Base-by-base conservation (phyloP, 2,797 vertebrate species). In the Nyctalus aviator region DNA sequence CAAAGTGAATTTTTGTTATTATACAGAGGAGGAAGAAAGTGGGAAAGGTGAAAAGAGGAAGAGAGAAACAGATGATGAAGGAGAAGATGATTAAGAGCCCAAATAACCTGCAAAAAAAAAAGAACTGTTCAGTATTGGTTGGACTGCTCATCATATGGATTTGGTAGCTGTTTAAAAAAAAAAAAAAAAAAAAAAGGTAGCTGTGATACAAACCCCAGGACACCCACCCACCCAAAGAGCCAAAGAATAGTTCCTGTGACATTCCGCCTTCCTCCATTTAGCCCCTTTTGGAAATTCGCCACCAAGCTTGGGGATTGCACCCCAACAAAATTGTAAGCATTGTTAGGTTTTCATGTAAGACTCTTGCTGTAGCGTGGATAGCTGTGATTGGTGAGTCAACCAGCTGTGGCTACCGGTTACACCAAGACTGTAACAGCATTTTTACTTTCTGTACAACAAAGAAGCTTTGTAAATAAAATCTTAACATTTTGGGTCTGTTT, bases 391-490 rank as follows among this genome's bases (percentile, higher is more conserved):
- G 98, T 96, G 97, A 98, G 99, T 98, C 98, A 97, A 95, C 98
- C 98, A 96, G 98, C 97, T 96, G 97, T 99, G 99, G 98, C 98
- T 95, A 97, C 98, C 98, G 98, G 98, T 99, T 98, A 98, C 98
- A 98, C 98, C 98, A 98, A 98, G 98, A 98, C 98, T 99, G 98
- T 99, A 99, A 99, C 98, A 99, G 99, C 98, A 99, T 99, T 99
- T 99, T 99, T 99, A 99, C 99, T 99, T 99, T 99, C 98, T 99
- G 99, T 99, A 97, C 99, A 98, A 99, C 98, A 98, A 99, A 98
- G 88, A 97, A 96, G 90, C 98, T 99, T 99, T 99, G 99, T 99
- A 99, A 99, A 99, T 99, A 99, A 99, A 99, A 99, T 99, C 99
- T 99, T 99, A 99, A 99, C 98, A 99, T 99, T 99, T 99, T 99